phyloP scores from a whole-genome alignment of 2,113 vertebrate species.

The Laterallus jamaicensis region DNA sequence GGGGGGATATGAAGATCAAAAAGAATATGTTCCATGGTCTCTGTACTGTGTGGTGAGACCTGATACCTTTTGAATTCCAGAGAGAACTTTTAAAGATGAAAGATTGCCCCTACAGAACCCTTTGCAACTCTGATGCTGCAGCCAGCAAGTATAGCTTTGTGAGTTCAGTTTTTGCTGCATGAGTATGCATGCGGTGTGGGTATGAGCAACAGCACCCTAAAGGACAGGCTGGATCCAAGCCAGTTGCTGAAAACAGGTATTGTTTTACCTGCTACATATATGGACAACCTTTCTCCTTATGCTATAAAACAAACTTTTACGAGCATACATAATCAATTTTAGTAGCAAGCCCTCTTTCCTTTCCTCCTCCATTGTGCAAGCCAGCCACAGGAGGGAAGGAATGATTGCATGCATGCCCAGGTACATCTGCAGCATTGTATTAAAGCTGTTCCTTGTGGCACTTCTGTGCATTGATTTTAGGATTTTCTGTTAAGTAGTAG shows the following conservation, averaged over 20 bases:
- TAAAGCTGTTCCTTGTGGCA: background rate
- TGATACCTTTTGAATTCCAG: background rate
- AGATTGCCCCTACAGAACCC: background rate
- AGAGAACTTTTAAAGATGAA: background rate
- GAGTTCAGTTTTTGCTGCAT: background rate
- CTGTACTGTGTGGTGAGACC: background rate
- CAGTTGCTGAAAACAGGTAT: background rate
- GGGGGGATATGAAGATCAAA: background rate
- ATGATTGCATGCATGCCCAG: too few relatives aligned
- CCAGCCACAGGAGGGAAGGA: background rate
- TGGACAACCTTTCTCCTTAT: background rate
- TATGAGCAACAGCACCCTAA: background rate
- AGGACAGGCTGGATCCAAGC: background rate
- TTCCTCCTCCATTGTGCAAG: background rate
- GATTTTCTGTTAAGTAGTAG: background rate
- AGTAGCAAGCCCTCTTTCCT: background rate
- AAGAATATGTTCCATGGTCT: rapidly evolving
- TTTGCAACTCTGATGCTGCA: background rate
- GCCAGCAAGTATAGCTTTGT: rapidly evolving
- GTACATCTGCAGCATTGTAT: background rate
- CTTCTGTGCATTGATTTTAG: background rate
- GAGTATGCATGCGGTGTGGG: background rate
- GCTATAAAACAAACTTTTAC: background rate
- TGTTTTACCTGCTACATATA: background rate
- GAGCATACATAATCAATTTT: background rate